A percentile compares a stretch with the other conserved stretches of the same genome.
Evolutionary conservation across 2,888 invertebrate species (phyloP).

Genomic region (Cryptocheilus praepositus): DNA sequence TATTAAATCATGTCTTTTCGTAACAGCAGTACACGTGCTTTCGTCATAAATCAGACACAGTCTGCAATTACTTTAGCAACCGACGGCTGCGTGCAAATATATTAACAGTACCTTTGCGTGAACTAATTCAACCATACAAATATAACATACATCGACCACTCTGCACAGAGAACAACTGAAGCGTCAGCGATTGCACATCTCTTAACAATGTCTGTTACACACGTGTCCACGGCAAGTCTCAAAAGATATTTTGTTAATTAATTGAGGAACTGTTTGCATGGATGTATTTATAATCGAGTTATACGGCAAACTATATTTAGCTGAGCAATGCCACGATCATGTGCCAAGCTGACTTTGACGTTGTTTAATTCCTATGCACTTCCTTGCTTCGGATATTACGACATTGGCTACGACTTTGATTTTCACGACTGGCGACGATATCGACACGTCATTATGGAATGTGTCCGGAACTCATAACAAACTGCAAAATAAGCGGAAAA

Average conservation of each 20-base stretch:
- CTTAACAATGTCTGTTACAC: too few relatives aligned
- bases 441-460: slow-evolving; percentile 47
- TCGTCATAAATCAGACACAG: too few relatives aligned
- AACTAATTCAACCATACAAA: slow-evolving; percentile 13
- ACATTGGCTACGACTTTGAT: slow-evolving; percentile 49
- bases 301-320: too few relatives aligned
- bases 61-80: slow-evolving; percentile 15
- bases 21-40: too few relatives aligned
- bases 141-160: slow-evolving; percentile 11
- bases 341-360: slow-evolving; percentile 7
- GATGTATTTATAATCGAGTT: too few relatives aligned
- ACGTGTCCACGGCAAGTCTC: too few relatives aligned
- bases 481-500: slow-evolving; percentile 27
- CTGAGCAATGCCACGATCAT: slow-evolving; percentile 1
- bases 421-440: slow-evolving; percentile 44
- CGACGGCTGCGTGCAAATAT: slow-evolving; percentile 26
- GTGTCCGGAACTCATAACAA: slow-evolving; percentile 40
- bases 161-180: too few relatives aligned
- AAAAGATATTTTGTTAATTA: too few relatives aligned
- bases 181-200: too few relatives aligned
- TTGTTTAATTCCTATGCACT: neutral
- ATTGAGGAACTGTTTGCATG: too few relatives aligned
- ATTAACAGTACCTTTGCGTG: slow-evolving; percentile 18
- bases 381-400: slow-evolving; percentile 10
- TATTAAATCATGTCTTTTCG: too few relatives aligned